Evolutionary conservation across 1,140 invertebrate genomes (phyloP), one percentile per base, ranked within the genome.

Genomic region (Dinothrombium tinctorium): DNA sequence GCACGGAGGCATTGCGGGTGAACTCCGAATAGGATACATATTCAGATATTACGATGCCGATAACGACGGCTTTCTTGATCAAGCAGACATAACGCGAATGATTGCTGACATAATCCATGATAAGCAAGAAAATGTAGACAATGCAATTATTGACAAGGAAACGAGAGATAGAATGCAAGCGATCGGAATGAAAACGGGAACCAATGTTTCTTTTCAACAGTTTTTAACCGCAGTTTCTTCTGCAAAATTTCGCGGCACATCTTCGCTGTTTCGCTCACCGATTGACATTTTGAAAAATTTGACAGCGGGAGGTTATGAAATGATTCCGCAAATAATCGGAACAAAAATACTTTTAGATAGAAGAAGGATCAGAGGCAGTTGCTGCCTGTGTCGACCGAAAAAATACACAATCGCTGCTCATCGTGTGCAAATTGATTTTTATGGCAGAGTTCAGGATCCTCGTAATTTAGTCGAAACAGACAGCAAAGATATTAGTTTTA

Each of bases 1-100:
- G 24, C 65, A 69, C 56, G 66, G 66, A 33, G 64, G 65, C n/a
- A 53, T 57, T 9, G 28, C 14, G 28, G 28, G 28, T 22, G 19
- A 44, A 25, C 20, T 14, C 7, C 20, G 44, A n/a, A 20, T 7
- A n/a, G 26, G n/a, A 5, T 46, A 46, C 28, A 46, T 46, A 19
- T 46, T 46, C 21, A n/a, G 42, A 6, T 46, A 46, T 33, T 46
- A 46, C 28, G 43, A 44, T 33, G 17, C 21, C 4, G 44, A 44
- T 43, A 12, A 23, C 7, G 43, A 44, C 20, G 43, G 42, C 7
- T 32, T 43, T 11, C 19, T 44, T 7, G 37, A 43, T 21, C 12
- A 28, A 12, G 22, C 23, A 3, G 43, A 44, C 21, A 21, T 44
- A 14, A 24, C 15, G 15, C 2, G 12, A 20, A 41, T 44, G 26